Evolutionary conservation across 2,888 invertebrate genomes (phyloP), one percentile per base, ranked within the genome.

Genomic region (Leuctra nigra): DNA sequence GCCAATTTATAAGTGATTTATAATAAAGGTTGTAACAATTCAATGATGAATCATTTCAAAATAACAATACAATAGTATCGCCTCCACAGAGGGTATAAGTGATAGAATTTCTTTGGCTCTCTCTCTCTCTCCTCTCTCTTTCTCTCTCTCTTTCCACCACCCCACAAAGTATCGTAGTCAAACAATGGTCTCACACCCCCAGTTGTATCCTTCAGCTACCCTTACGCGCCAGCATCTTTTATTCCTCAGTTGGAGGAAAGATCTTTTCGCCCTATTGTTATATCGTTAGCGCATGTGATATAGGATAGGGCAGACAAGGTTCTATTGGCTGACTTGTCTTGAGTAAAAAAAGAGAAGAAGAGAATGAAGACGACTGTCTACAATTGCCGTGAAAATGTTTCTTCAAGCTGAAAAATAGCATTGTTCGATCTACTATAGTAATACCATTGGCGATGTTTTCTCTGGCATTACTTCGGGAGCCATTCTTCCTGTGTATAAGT

Each of bases 201-300:
- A 20, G 4, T 29, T 13, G 52, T 22, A 24, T 11, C 29, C 29
- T 11, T 11, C 29, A 11, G 29, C 29, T 11, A 6, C 36, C 20
- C 20, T 33, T 50, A 18, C 6, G 33, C 55, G 7, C 20, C 24
- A 44, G 13, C 50, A 35, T 35, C 23, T 36, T 23, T 33, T 41
- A 55, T 50, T 50, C 50, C 20, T 35, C 35, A 9, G 16, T n/a
- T 16, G 36, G 35, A 7, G n/a, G n/a, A 35, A 50, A 44, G 44
- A 44, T 44, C 23, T 44, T 36, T 35, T 50, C 50, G 2, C n/a
- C 35, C 50, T 33, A 50, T 50, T 50, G 50, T 50, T 50, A 35
- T 50, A 35, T 50, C 50, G 50, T 50, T 50, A 50, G n/a, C 33
- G 18, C 50, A 35, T 36, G 50, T 50, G 50, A 50, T 50, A 50